Base-by-base conservation (phyloP, 2,113 vertebrate species). In the Cheilinus undulatus region DNA sequence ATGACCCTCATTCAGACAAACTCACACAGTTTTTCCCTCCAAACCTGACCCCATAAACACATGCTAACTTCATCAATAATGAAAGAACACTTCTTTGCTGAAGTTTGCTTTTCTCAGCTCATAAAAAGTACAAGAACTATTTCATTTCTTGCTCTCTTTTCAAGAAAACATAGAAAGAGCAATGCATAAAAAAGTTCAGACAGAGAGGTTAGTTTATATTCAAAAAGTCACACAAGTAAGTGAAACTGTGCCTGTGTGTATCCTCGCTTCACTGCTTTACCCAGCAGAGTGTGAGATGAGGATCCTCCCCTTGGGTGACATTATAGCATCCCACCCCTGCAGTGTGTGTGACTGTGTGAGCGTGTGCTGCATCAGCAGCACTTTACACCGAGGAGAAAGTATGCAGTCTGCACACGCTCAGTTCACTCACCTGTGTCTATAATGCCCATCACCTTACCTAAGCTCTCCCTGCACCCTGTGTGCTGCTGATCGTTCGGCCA, bases 301-400 rank as follows among this genome's bases (percentile, higher is more conserved):
- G 67, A 74, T 51, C 50, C 70, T 64, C 78, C 76, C 70, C 53
- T n/a, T n/a, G 62, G 79, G 73, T 45, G 23, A 86, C 69, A 77
- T 72, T 81, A 79, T 28, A 69, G 69, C 63, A 58, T 60, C 49
- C 49, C 45, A 46, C 5, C 69, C 46, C 70, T 82, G 83, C 82
- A 76, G 64, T 40, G 51, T 59, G 42, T 50, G 68, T 23, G 12
- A 78, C 26, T 71, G 72, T 32, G 66, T 27, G 53, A 12, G 48
- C 2, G 45, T 30, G 30, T 63, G 48, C 89, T 36, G 83, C 74
- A 78, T 78, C 87, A 85, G 85, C 87, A 86, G 19, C 57, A 52
- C 64, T 80, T 74, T 61, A 63, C 69, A 84, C 60, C 51, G 30
- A 76, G 58, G 50, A 42, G 69, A 59, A 54, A 58, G 34, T 46